Evolutionary conservation across 2,113 vertebrate genomes (phyloP).

Genomic region (Speoplatyrhinus poulsoni): DNA sequence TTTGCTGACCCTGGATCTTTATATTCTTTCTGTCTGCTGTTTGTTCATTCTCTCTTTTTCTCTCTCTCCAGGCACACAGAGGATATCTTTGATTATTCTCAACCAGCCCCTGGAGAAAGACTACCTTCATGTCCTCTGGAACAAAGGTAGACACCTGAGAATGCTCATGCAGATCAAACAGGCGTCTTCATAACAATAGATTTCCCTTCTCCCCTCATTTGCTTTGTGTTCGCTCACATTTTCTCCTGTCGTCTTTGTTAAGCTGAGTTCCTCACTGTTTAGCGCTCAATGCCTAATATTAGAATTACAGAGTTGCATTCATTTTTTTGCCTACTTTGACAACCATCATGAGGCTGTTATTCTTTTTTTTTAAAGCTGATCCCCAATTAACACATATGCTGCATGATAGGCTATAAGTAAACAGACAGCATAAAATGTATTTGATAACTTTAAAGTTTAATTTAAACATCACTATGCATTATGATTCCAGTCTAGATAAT

Average conservation of each 20-base stretch:
- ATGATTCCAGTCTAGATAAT: too few relatives aligned
- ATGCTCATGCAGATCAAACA: conserved; percentile 18
- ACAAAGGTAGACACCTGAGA: conserved; percentile 71
- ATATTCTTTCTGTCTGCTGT: not conserved
- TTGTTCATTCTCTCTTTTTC: not conserved
- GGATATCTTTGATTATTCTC: conserved; percentile 75
- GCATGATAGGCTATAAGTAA: too few relatives aligned
- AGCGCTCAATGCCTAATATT: conserved; percentile 14
- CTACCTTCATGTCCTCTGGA: conserved; percentile 73
- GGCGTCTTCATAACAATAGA: not conserved
- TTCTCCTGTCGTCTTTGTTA: conserved; percentile 15
- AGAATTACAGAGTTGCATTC: conserved; percentile 23
- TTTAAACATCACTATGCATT: too few relatives aligned
- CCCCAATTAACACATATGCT: too few relatives aligned
- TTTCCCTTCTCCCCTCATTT: not conserved
- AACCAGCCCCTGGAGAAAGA: conserved; percentile 75
- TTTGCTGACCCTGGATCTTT: not conserved
- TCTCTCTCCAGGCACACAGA: conserved; percentile 68
- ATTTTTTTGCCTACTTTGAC: conserved; percentile 14
- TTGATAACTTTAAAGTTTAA: too few relatives aligned
- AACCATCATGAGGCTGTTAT: not conserved
- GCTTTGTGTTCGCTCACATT: not conserved
- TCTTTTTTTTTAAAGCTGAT: too few relatives aligned
- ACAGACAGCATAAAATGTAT: too few relatives aligned
- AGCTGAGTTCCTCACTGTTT: conserved; percentile 12